Evolutionary conservation across 2,113 vertebrate species (phyloP).

Genomic region (Hiodon alosoides): DNA sequence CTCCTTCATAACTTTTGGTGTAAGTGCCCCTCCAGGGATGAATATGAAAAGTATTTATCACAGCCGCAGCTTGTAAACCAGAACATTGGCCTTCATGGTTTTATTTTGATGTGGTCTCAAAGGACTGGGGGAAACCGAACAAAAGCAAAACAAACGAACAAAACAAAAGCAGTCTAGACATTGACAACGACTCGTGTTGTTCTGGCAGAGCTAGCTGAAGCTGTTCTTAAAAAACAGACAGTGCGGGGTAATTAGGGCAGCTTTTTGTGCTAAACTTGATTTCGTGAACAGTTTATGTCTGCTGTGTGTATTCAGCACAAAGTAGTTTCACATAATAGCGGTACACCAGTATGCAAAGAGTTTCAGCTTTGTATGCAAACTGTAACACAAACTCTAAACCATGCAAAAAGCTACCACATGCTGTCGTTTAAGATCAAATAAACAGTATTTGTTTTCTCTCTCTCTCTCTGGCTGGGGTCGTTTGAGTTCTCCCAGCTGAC

Average conservation of each 20-base stretch:
- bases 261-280: not conserved
- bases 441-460: no score
- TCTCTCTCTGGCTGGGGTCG: no score
- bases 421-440: not conserved
- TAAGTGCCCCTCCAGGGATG: no score
- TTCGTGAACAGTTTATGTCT: not conserved
- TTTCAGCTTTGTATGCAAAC: not conserved
- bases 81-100: no score
- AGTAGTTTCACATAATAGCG: not conserved
- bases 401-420: not conserved
- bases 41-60: no score
- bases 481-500: no score
- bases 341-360: not conserved
- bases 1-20: no score
- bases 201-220: not conserved
- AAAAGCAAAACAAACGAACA: not conserved
- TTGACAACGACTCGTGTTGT: not conserved
- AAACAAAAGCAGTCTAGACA: not conserved
- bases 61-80: no score
- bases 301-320: not conserved
- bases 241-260: not conserved
- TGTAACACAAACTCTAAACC: not conserved
- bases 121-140: not conserved
- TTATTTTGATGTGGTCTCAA: no score
- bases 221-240: not conserved